Conservation (phyloP, 2,888 invertebrate species). For the Sycophila texana region DNA sequence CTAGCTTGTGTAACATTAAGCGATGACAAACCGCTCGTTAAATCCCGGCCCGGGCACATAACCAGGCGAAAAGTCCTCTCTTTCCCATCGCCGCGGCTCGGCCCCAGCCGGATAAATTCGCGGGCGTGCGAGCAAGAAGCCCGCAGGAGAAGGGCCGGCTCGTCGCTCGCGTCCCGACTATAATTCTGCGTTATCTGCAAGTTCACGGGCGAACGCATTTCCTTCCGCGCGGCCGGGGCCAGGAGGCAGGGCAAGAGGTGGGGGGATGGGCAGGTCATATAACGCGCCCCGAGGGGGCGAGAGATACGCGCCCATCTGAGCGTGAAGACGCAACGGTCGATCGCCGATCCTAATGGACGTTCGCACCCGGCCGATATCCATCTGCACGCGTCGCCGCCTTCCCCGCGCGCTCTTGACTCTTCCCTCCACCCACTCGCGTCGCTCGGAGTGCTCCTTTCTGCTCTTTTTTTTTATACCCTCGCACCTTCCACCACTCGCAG, state of each 20-base stretch:
- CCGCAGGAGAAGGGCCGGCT: slow-evolving; percentile 44
- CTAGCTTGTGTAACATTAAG: neutral
- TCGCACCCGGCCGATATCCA: slow-evolving; percentile 15
- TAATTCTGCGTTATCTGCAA: slow-evolving; percentile 73
- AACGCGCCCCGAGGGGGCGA: neutral
- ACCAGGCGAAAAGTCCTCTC: slow-evolving; percentile 8
- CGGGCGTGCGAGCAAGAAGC: neutral
- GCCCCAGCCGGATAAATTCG: neutral
- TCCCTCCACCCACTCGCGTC: neutral
- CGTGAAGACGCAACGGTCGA: slow-evolving; percentile 27
- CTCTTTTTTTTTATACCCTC: neutral
- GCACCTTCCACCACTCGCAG: neutral
- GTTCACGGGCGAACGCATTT: slow-evolving; percentile 73
- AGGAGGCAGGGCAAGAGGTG: slow-evolving; percentile 29
- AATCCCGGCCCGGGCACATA: slow-evolving; percentile 35
- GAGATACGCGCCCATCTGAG: slow-evolving; percentile 39
- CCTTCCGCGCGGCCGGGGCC: slow-evolving; percentile 58
- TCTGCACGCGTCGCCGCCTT: neutral
- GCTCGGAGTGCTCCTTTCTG: neutral
- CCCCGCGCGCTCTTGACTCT: neutral
- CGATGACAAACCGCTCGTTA: slow-evolving; percentile 43
- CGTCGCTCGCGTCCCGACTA: slow-evolving; percentile 63
- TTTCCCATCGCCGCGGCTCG: neutral
- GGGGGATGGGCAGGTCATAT: slow-evolving; percentile 3
- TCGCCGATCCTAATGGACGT: slow-evolving; percentile 37